Conservation (phyloP, 2,888 invertebrate species). For the Calameuta idolon region DNA sequence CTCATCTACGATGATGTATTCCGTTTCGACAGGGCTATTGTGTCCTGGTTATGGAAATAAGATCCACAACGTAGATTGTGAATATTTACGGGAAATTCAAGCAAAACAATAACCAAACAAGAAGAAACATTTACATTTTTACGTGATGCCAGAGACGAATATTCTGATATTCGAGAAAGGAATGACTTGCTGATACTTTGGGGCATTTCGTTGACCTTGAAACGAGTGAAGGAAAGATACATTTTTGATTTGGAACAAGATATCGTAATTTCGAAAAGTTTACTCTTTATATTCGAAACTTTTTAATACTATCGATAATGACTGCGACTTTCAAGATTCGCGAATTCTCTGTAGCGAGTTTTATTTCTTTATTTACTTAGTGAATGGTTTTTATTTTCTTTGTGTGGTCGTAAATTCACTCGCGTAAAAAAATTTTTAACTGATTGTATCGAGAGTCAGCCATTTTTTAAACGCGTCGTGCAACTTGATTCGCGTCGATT, state of each 20-base stretch:
- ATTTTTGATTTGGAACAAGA: not conserved
- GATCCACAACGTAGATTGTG: not conserved
- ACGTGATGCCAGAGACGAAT: not conserved
- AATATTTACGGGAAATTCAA: not conserved
- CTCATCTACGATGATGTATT: slow-evolving; percentile 5
- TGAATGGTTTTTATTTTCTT: not conserved
- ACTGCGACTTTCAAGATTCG: not conserved
- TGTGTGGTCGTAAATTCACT: too few relatives aligned
- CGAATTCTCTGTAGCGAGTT: not conserved
- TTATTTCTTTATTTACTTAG: not conserved
- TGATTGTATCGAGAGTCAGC: not conserved
- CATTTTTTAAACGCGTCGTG: not conserved
- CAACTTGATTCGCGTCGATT: not conserved
- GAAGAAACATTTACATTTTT: not conserved
- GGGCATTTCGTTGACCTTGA: not conserved
- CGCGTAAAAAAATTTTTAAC: not conserved
- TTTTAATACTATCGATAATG: too few relatives aligned
- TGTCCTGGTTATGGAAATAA: not conserved
- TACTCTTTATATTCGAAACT: not conserved
- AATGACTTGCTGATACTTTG: not conserved
- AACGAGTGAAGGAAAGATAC: not conserved
- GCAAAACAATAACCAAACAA: not conserved
- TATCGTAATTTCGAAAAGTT: not conserved
- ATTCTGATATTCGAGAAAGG: not conserved
- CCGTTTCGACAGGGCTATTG: not conserved